Evolutionary conservation across 2,888 invertebrate genomes (phyloP).

Genomic region (Agapetus fuscipes): DNA sequence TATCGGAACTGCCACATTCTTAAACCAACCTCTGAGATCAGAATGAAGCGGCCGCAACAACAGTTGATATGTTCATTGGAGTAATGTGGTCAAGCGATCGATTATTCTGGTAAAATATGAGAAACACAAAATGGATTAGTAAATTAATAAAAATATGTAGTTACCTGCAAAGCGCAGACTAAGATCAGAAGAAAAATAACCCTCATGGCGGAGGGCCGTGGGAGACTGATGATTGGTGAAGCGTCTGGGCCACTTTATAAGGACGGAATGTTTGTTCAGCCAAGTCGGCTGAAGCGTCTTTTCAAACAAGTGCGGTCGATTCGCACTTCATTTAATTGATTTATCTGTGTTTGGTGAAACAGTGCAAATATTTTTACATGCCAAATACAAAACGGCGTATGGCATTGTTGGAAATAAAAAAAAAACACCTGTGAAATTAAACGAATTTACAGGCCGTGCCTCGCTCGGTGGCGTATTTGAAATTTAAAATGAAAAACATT

Average conservation of each 20-base stretch:
- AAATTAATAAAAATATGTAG: no score
- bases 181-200: slow-evolving; percentile 20
- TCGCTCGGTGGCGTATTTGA: no score
- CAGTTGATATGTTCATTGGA: no score
- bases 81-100: no score
- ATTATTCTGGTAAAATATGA: no score
- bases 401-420: not conserved
- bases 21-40: no score
- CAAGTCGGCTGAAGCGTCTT: slow-evolving; percentile 7
- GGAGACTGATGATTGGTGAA: slow-evolving; percentile 15
- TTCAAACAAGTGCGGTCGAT: slow-evolving; percentile 9
- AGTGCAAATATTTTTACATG: slow-evolving; percentile 10
- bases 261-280: slow-evolving; percentile 6
- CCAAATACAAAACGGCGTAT: not conserved
- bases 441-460: no score
- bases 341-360: slow-evolving; percentile 15
- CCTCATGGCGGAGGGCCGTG: slow-evolving; percentile 21
- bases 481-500: no score
- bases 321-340: slow-evolving; percentile 14
- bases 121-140: no score
- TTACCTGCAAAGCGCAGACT: slow-evolving; percentile 21
- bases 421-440: no score
- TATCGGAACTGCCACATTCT: no score
- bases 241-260: slow-evolving; percentile 14
- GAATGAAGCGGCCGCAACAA: no score